Evolutionary conservation across 2,888 invertebrate genomes (phyloP).

Genomic region (Leucoptera coffeella): DNA sequence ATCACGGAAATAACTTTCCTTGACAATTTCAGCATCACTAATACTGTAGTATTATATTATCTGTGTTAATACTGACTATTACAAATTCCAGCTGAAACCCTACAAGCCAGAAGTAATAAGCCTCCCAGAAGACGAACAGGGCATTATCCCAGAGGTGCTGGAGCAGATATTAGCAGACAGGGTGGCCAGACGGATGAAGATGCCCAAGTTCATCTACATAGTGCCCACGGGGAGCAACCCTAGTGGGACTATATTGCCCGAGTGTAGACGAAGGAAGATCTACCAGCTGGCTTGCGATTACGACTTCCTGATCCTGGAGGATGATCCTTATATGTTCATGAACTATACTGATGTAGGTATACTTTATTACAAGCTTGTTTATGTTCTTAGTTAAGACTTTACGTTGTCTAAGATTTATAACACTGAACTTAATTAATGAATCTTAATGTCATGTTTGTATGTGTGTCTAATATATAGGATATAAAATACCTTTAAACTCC

Average conservation of each 20-base stretch:
- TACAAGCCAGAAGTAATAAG: slow-evolving; percentile 58
- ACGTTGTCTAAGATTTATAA: no score
- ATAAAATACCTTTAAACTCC: no score
- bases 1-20: no score
- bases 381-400: no score
- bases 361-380: not conserved
- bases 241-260: slow-evolving; percentile 62
- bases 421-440: no score
- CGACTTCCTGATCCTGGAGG: slow-evolving; percentile 73
- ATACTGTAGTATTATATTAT: not conserved
- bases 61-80: no score
- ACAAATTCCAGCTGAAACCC: slow-evolving; percentile 59
- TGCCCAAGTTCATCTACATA: slow-evolving; percentile 68
- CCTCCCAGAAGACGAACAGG: slow-evolving; percentile 64
- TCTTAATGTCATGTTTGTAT: no score
- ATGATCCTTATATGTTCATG: slow-evolving; percentile 77
- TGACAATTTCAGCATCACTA: no score
- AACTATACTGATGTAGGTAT: slow-evolving; percentile 58
- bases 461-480: no score
- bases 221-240: slow-evolving; percentile 77
- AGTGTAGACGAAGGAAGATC: slow-evolving; percentile 60
- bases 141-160: slow-evolving; percentile 58
- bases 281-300: slow-evolving; percentile 70
- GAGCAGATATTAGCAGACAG: slow-evolving; percentile 46
- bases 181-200: slow-evolving; percentile 32